Base-by-base conservation (phyloP, 2,888 invertebrate species). In the Apodemia zela region DNA sequence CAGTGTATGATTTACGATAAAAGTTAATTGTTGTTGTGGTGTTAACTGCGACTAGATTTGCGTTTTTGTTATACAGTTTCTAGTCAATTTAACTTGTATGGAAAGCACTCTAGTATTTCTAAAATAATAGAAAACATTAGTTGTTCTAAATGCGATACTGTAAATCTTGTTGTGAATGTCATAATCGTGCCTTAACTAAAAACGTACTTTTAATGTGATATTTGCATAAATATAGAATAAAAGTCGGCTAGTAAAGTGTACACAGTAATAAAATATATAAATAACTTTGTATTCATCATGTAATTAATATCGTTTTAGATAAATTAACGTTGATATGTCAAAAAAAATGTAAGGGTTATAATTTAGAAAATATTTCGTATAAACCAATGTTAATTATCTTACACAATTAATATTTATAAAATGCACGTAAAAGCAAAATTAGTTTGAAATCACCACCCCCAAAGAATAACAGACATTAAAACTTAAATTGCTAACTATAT, bases 381-480 rank as follows among this genome's bases (percentile, higher is more conserved):
- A 25, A 51, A 25, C 11, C 21, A 51, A 25, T 25, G 11, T 13
- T 21, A 51, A 51, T 25, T 7, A 51, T 51, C 25, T 18, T 51
- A 51, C 21, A 51, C 51, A 25, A 51, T 51, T 25, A 51, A 51
- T 51, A 51, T 13, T 13, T 51, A 51, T 51, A 51, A 51, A 51
- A 51, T 51, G 51, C 51, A 18, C 18, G 13, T 51, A 51, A 51
- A 51, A 51, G 51, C 51, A 51, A 18, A 18, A 51, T 25, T 51
- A 51, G 51, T 51, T 51, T 1, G 25, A 51, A 25, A 51, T 13
- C 51, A 51, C 51, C 21, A 51, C 21, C 51, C 51, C 51, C 51
- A 51, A 51, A 51, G 13, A 51, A 51, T 51, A 51, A 51, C 51
- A 51, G 51, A 51, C 13, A 21, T 13, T 51, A 51, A 51, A 51